Base-by-base conservation (phyloP, 2,113 vertebrate genomes). In the Alethe diademata region DNA sequence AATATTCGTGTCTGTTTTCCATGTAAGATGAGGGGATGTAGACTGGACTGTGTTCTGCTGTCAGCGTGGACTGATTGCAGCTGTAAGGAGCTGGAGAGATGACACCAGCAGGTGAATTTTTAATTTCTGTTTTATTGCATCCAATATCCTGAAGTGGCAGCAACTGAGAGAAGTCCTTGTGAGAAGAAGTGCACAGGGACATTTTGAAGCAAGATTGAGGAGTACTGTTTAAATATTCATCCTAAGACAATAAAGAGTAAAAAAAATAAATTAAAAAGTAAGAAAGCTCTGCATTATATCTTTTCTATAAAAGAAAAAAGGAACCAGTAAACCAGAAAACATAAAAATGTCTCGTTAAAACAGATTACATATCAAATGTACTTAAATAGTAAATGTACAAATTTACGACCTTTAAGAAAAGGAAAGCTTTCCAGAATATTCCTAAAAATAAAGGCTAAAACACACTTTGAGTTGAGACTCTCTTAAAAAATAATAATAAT, bases 1-100 rank as follows among this genome's bases (percentile, higher is more conserved):
- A 92, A 60, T 98, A 99, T 5, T 99, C 99, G 4, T 98, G 98
- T 53, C 92, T 96, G 80, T 88, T 98, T 58, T 99, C 99, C 25
- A 98, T 66, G 40, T 99, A 99, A 2, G 98, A 98, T 4, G 99
- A 98, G 23, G 99, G 98, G 66, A 99, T 98, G 76, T 98, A 99
- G 48, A 99, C 83, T 2, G 98, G 92, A 38, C 98, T 98, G 20
- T 97, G 96, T 24, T 99, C 99, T 97, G 98, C 88, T 60, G 97
- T 85, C 62, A 98, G 54, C 0, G 96, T 71, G 8, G 98, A 94
- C 45, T 98, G 95, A 33, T 97, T 97, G 26, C 98, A 98, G 91
- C 97, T 98, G 96, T 98, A 99, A 80, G 98, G 96, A 25, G 95
- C 33, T 51, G 98, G 92, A 56, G 98, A 97, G 36, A 97, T 53